Evolutionary conservation across 2,888 invertebrate species (phyloP), one percentile per base, ranked within the genome.

Genomic region (Lycaena phlaeas): DNA sequence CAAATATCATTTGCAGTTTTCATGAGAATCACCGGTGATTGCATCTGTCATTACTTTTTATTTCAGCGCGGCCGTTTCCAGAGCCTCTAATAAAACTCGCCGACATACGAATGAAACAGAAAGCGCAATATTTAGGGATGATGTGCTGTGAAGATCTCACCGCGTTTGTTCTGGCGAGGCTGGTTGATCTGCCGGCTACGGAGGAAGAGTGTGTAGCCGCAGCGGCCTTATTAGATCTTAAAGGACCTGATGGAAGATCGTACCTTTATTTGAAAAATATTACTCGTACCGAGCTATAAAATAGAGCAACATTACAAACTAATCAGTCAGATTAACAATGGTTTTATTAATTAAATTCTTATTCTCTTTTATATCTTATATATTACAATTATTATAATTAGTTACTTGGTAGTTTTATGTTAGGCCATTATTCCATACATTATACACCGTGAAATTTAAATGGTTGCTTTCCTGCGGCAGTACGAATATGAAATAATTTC

Each of bases 121-220:
- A 68, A 18, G 68, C 59, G 1, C 55, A 60, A 10, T 62, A 57
- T 46, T 47, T 79, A 36, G 77, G 65, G 18, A 71, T 79, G 69
- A 74, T 78, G 67, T 65, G 71, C 46, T 79, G 79, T 40, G 77
- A 77, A 45, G 75, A 77, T 34, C 40, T 64, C 14, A 68, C 74
- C 3, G 70, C 68, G 1, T 77, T 64, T 41, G 72, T 64, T 1
- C 38, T 79, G 26, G 59, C 64, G 4, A 58, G 68, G 30, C 42
- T 64, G 7, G 56, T 61, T 26, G 61, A 70, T 36, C 36, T 77
- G 40, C 78, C 77, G 1, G 43, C 45, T 4, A 69, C 68, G 0
- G 71, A 78, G 46, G 51, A 52, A n/a, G 56, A 54, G 11, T 75
- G 77, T 45, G 42, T 49, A 22, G 28, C 42, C 6, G 61, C 59